Conservation (phyloP, 2,113 vertebrate genomes). For the Callopanchax toddi region DNA sequence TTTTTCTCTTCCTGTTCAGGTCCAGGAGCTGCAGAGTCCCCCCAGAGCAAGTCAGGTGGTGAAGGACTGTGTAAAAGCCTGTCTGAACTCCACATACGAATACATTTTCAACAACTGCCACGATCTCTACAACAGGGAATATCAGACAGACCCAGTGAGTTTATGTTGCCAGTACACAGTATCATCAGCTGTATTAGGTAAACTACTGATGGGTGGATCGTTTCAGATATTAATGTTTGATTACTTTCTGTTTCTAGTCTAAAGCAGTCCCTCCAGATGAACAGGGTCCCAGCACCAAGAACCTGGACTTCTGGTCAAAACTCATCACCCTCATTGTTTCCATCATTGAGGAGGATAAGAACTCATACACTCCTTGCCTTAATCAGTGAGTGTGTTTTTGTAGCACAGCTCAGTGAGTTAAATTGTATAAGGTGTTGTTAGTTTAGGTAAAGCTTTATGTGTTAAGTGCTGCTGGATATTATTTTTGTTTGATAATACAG, state of each 20-base stretch:
- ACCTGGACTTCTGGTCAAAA: constrained; percentile 99
- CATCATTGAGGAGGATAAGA: constrained; percentile 98
- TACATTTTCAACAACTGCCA: constrained; percentile 99
- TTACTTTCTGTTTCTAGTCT: constrained; percentile 72
- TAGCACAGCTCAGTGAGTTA: no score
- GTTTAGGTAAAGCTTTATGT: no score
- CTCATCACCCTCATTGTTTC: constrained; percentile 98
- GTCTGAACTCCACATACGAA: constrained; percentile 96
- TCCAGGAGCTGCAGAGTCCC: constrained; percentile 95
- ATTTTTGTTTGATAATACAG: background rate
- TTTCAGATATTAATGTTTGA: background rate
- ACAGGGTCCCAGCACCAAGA: constrained; percentile 96
- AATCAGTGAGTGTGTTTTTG: constrained; percentile 91
- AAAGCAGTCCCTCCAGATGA: constrained; percentile 94
- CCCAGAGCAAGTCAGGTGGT: constrained; percentile 96
- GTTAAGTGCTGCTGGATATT: no score
- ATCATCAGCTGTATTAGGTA: no score
- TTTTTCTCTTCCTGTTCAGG: constrained; percentile 75
- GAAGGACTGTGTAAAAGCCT: constrained; percentile 96
- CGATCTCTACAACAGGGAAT: constrained; percentile 94
- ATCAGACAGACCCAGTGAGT: constrained; percentile 92
- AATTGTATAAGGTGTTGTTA: background rate
- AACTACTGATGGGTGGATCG: background rate
- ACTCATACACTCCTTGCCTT: constrained; percentile 96
- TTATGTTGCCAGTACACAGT: background rate